Percentiles rank a stretch among this genome's conserved stretches.
phyloP scores from a whole-genome alignment of 2,888 invertebrate species.

The Polydrusus cervinus region DNA sequence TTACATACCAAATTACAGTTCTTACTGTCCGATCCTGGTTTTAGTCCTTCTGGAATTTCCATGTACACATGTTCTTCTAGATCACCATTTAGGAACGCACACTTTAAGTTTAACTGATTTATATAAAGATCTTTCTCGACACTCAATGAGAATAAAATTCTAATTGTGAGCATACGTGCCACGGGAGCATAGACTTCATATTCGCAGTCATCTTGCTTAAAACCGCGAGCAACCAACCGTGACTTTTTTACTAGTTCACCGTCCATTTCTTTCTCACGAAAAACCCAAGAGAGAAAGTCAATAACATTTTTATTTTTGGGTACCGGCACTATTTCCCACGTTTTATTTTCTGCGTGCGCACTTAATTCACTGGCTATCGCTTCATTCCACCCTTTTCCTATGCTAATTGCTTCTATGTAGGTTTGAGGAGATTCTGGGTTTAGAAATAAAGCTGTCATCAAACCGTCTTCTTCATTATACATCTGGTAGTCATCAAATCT shows the following conservation, averaged over 20 bases:
- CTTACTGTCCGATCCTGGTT: background rate
- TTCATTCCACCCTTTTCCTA: conserved; percentile 49
- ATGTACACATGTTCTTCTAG: conserved; percentile 44
- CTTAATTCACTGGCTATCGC: conserved; percentile 54
- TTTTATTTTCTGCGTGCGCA: conserved; percentile 52
- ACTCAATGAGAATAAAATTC: conserved; percentile 52
- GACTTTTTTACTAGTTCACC: conserved; percentile 53
- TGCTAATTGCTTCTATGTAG: conserved; percentile 48
- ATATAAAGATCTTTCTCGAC: conserved; percentile 45
- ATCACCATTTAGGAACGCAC: conserved; percentile 47
- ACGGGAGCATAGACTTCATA: too few species aligned
- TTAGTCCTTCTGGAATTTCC: conserved; percentile 30
- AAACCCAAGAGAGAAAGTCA: conserved; percentile 57
- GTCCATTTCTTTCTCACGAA: conserved; percentile 50
- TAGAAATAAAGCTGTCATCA: too few species aligned
- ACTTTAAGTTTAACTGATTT: conserved; percentile 43
- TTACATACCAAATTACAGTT: conserved; percentile 28
- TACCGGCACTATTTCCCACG: conserved; percentile 54
- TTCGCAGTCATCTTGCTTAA: conserved; percentile 50
- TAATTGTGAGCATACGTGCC: conserved; percentile 56
- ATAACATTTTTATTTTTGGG: conserved; percentile 52
- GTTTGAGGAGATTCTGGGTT: conserved; percentile 37
- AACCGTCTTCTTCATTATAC: background rate
- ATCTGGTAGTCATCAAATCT: conserved; percentile 1
- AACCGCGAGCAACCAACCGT: conserved; percentile 56